Evolutionary conservation across 2,888 invertebrate species (phyloP).

Genomic region (Drosophila merina): DNA sequence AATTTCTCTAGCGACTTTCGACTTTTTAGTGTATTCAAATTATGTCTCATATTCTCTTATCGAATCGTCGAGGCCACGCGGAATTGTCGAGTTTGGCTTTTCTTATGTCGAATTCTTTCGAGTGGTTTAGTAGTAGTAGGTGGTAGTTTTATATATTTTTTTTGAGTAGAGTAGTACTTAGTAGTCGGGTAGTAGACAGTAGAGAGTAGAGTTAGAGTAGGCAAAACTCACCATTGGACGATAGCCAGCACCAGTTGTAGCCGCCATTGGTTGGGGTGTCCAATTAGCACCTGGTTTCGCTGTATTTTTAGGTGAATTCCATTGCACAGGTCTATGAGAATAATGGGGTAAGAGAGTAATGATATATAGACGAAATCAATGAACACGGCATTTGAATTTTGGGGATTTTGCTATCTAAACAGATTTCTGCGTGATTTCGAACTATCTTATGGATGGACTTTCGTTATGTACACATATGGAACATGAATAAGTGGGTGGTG

Average conservation of each 20-base stretch:
- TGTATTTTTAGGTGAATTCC: constrained; percentile 95
- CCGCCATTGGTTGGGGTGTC: constrained; percentile 95
- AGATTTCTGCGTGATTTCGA: constrained; percentile 49
- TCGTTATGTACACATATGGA: constrained; percentile 55
- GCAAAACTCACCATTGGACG: constrained; percentile 91
- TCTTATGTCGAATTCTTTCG: constrained; percentile 30
- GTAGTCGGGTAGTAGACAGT: constrained; percentile 60
- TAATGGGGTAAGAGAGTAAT: constrained; percentile 79
- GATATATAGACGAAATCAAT: constrained; percentile 75
- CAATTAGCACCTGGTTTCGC: constrained; percentile 92
- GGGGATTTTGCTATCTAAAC: constrained; percentile 49
- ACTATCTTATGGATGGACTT: constrained; percentile 40
- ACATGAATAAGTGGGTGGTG: constrained; percentile 36
- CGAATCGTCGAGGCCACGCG: constrained; percentile 30
- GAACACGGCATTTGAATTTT: constrained; percentile 56
- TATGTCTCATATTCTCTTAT: constrained; percentile 22
- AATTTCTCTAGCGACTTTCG: constrained; percentile 25
- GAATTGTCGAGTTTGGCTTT: constrained; percentile 13
- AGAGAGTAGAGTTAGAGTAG: constrained; percentile 62
- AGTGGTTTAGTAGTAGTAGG: constrained; percentile 24
- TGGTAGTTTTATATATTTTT: constrained; percentile 18
- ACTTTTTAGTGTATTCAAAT: constrained; percentile 22
- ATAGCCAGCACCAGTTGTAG: constrained; percentile 94
- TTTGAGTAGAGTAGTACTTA: constrained; percentile 50
- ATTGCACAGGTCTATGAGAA: constrained; percentile 91